phyloP scores from a whole-genome alignment of 2,888 invertebrate species.

The Drosophila ustulata region DNA sequence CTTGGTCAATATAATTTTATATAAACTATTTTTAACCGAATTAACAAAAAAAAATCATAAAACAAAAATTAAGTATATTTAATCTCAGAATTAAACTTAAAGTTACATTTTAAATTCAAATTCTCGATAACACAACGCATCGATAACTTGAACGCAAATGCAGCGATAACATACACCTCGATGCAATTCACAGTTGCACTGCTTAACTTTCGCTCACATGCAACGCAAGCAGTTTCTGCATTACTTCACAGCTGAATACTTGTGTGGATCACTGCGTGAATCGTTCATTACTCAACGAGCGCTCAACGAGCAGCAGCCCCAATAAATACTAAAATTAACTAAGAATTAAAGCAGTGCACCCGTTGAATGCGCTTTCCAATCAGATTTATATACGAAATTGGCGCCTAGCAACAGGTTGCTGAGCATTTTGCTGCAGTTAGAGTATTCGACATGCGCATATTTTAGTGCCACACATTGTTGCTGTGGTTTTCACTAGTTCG shows the following conservation, averaged over 20 bases:
- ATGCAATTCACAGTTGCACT: not conserved
- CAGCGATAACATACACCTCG: not conserved
- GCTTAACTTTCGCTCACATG: not conserved
- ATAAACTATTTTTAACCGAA: too few species aligned
- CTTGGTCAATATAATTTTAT: too few species aligned
- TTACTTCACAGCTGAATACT: not conserved
- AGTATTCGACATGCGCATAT: constrained; percentile 16
- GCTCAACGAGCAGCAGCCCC: constrained; percentile 16
- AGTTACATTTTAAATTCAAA: too few species aligned
- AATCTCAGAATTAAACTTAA: too few species aligned
- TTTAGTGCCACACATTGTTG: not conserved
- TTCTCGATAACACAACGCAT: too few species aligned
- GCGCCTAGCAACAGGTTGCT: constrained; percentile 42
- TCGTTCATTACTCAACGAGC: not conserved
- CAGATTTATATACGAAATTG: not conserved
- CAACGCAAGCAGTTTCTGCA: not conserved
- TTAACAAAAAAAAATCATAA: too few species aligned
- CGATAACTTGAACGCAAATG: not conserved
- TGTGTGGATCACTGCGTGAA: not conserved
- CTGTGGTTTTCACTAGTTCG: constrained; percentile 22
- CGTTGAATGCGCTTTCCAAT: constrained; percentile 20
- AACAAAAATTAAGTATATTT: too few species aligned
- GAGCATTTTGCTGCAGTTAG: not conserved
- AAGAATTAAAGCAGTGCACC: constrained; percentile 36
- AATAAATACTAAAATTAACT: constrained; percentile 49